Base-by-base conservation (phyloP, 2,113 vertebrate genomes). In the Microcebus jonahi region DNA sequence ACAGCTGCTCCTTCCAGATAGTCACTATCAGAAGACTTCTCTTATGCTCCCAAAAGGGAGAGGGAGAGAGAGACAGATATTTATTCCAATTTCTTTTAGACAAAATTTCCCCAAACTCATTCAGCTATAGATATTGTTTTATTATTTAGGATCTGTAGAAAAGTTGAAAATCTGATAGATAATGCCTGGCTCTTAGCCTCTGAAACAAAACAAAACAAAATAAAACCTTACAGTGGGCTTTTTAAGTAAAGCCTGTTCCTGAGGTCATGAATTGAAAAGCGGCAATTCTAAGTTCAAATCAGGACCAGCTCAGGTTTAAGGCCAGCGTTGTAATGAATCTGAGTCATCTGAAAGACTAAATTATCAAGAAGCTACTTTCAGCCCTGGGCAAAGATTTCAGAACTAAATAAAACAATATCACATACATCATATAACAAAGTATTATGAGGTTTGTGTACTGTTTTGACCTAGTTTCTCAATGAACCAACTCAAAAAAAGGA, bases 321-420 rank as follows among this genome's bases (percentile, higher is more conserved):
- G 94, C 91, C 36, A 92, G 85, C 84, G 80, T 96, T 98, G 97
- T 95, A 97, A 98, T 98, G 94, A 98, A 98, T 98, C 95, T 96
- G 97, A 98, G 97, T 98, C 97, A 98, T 97, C 94, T 88, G 91
- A 97, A 98, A 98, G 96, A 98, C 97, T 98, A 98, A 98, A 98
- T 98, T 97, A 98, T 98, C 97, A 97, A 98, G 97, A 88, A 97
- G 89, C 92, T 98, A 86, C 89, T 95, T 98, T 98, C 88, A 96
- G 97, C 97, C 97, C 71, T 93, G 36, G 93, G 97, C 96, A 98
- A 97, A 98, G 96, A 98, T 97, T 98, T 97, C 87, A 98, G 81
- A 98, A 97, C 90, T 97, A 98, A 98, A 98, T 98, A 97, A 98
- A 98, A 98, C 92, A 98, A 81, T 98, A 98, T 73, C 42, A 48